Percentiles rank a stretch among this genome's conserved stretches.
Conservation (phyloP, 2,888 invertebrate species). For the Nymphalis urticae region DNA sequence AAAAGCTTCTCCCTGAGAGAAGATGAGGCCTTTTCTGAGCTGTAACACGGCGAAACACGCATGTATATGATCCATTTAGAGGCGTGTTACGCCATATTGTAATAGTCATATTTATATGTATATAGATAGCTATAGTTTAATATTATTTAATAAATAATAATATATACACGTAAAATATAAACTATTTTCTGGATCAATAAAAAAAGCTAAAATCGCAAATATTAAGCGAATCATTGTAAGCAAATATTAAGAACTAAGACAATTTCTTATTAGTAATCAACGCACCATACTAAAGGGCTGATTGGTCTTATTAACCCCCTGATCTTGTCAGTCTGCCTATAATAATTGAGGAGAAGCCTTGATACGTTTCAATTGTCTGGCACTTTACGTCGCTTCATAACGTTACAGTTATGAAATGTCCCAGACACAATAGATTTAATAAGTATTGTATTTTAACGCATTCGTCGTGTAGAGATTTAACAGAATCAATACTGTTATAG, state of each 20-base stretch:
- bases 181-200: too few species aligned
- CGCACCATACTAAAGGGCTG: slow-evolving; percentile 63
- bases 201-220: too few species aligned
- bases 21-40: too few species aligned
- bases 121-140: too few species aligned
- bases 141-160: too few species aligned
- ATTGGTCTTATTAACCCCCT: slow-evolving; percentile 71
- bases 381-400: slow-evolving; percentile 54
- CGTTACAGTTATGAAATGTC: slow-evolving; percentile 28
- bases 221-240: not conserved
- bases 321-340: slow-evolving; percentile 64
- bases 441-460: slow-evolving; percentile 16
- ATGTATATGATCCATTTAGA: too few species aligned
- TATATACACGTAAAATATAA: too few species aligned
- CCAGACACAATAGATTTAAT: slow-evolving; percentile 8
- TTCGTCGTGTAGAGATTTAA: not conserved
- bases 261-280: slow-evolving; percentile 51
- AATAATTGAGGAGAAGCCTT: slow-evolving; percentile 68
- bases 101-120: too few species aligned
- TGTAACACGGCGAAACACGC: too few species aligned
- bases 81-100: too few species aligned
- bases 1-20: too few species aligned
- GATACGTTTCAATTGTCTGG: slow-evolving; percentile 70
- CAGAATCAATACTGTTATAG: not conserved
- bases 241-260: slow-evolving; percentile 3